These are phyloP conservation scores for Philopedon plagiatum DNA, from an alignment of 2,888 invertebrate species.

Conservation along the genomic window DNA sequence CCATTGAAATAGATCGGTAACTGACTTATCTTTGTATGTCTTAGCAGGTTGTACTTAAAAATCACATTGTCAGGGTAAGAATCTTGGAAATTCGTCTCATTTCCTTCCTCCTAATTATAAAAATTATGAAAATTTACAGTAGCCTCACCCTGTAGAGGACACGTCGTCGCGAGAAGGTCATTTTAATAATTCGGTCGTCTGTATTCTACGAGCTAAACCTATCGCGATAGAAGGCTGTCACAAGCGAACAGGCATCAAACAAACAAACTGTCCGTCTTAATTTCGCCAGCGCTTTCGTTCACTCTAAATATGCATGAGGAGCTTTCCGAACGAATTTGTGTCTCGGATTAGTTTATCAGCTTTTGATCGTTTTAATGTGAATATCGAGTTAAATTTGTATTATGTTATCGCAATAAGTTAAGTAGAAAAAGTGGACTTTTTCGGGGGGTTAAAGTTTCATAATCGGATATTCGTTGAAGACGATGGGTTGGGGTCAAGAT, in stretches of 20 bases:
- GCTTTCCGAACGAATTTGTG: constrained; percentile 38
- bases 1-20: too few relatives aligned
- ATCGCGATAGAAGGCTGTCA: constrained; percentile 71
- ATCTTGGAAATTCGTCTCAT: too few relatives aligned
- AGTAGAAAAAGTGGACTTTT: constrained; percentile 21
- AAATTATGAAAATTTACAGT: too few relatives aligned
- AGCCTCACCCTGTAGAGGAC: neutral
- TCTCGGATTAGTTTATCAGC: constrained; percentile 37
- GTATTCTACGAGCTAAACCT: constrained; percentile 20
- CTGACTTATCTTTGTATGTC: too few relatives aligned
- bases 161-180: constrained; percentile 19
- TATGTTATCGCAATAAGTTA: constrained; percentile 37
- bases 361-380: constrained; percentile 41
- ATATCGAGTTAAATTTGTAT: constrained; percentile 38
- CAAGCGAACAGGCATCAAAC: constrained; percentile 64
- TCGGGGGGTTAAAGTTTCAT: constrained; percentile 18
- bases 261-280: constrained; percentile 64
- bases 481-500: neutral
- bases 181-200: constrained; percentile 33
- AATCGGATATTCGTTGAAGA: constrained; percentile 25
- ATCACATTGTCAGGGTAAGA: too few relatives aligned
- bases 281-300: constrained; percentile 45
- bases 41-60: too few relatives aligned
- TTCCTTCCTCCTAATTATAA: too few relatives aligned
- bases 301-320: constrained; percentile 42